A percentile compares a stretch with the other conserved stretches of the same genome.
Evolutionary conservation across 2,797 vertebrate species (phyloP).

Genomic region (Ctenosaura bakeri): DNA sequence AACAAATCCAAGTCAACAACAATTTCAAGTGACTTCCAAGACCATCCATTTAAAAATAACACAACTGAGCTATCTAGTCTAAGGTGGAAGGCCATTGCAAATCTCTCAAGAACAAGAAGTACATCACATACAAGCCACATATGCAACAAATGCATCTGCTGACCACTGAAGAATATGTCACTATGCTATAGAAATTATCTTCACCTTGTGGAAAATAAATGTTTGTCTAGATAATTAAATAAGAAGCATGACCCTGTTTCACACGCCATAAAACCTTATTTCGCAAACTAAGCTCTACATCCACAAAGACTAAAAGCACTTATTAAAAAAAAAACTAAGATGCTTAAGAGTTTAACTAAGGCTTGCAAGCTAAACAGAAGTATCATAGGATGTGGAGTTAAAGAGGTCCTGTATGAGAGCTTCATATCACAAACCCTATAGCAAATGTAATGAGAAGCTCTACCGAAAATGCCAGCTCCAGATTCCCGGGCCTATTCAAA

Average conservation of each 20-base stretch:
- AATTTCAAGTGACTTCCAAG: neutral
- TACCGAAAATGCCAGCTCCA: neutral
- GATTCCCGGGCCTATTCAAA: too few relatives aligned
- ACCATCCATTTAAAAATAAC: neutral
- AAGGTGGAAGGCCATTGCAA: neutral
- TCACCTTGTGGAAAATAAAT: neutral
- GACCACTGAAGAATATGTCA: neutral
- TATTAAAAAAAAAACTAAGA: neutral
- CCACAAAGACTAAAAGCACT: neutral
- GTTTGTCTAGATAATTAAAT: neutral
- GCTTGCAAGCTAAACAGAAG: neutral
- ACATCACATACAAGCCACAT: neutral
- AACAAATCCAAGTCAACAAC: neutral
- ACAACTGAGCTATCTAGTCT: neutral
- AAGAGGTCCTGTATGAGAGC: too few relatives aligned
- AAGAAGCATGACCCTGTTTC: neutral
- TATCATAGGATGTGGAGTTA: neutral
- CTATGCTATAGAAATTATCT: neutral
- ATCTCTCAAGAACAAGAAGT: too few relatives aligned
- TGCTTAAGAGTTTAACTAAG: conserved; percentile 1
- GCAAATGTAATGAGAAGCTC: neutral
- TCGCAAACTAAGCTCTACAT: neutral
- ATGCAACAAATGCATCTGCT: neutral
- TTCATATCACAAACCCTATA: neutral
- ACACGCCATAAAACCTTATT: neutral